Evolutionary conservation across 1,140 invertebrate genomes (phyloP).

Genomic region (Battus philenor): DNA sequence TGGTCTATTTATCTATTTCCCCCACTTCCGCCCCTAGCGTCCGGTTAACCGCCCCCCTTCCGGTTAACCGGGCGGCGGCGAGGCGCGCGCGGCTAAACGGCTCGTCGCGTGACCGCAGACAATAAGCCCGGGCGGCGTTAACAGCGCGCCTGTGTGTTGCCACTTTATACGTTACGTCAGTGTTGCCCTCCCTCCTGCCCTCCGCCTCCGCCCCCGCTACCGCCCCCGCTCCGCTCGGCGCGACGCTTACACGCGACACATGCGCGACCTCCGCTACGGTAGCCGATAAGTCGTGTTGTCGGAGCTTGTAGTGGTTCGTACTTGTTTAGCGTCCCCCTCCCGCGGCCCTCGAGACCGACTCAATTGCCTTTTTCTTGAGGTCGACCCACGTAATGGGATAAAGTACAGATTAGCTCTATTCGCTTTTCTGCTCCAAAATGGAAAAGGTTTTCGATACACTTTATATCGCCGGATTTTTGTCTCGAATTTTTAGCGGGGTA

Average conservation of each 20-base stretch:
- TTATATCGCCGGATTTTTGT: neutral
- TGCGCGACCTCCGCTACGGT: constrained; percentile 33
- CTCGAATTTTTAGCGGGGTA: neutral
- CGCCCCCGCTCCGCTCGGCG: constrained; percentile 13
- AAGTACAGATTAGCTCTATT: constrained; percentile 66
- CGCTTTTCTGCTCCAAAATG: constrained; percentile 50
- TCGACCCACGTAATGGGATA: constrained; percentile 64
- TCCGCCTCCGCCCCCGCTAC: constrained; percentile 25
- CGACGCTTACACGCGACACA: constrained; percentile 27
- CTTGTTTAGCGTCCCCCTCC: constrained; percentile 49
- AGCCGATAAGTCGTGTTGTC: constrained; percentile 56
- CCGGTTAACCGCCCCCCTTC: constrained; percentile 74
- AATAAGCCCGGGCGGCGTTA: constrained; percentile 73
- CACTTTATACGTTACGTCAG: constrained; percentile 76
- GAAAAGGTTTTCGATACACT: constrained; percentile 36
- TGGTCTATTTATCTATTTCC: constrained; percentile 75
- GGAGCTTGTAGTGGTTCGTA: constrained; percentile 46
- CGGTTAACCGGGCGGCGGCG: constrained; percentile 71
- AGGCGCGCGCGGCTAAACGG: constrained; percentile 71
- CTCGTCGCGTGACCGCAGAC: constrained; percentile 75
- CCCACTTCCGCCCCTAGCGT: constrained; percentile 69
- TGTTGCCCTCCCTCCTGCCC: constrained; percentile 27
- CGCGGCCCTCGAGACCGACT: constrained; percentile 40
- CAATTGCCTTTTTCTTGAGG: constrained; percentile 70
- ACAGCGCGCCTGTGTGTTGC: constrained; percentile 73